Percentiles rank a stretch among this genome's conserved stretches.
These are phyloP conservation scores for Zaprionus lineosus DNA, from an alignment of 2,888 invertebrate species.

Conservation along the genomic window DNA sequence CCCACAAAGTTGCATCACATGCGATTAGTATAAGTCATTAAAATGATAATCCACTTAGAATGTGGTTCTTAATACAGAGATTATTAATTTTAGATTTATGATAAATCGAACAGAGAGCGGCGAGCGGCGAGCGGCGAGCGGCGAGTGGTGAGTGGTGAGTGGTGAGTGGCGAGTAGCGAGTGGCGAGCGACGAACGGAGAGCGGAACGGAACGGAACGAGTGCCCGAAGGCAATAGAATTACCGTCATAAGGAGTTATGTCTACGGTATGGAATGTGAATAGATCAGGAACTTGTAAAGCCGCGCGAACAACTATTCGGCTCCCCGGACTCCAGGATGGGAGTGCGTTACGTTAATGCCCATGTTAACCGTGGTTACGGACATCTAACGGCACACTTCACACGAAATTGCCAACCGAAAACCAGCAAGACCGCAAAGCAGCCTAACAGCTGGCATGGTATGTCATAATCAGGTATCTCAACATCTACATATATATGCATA, in stretches of 20 bases:
- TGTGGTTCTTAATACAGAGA: conserved; percentile 14
- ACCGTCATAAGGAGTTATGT: conserved; percentile 26
- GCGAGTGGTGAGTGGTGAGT: too few relatives aligned
- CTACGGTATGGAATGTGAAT: conserved; percentile 10
- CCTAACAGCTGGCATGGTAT: too few relatives aligned
- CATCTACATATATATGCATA: neutral
- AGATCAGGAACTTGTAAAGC: conserved; percentile 17
- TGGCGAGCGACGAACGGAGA: too few relatives aligned
- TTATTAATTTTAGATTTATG: too few relatives aligned
- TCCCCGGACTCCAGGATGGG: too few relatives aligned
- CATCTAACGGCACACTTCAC: conserved; percentile 37
- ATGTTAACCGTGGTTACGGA: conserved; percentile 19
- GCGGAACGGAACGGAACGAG: too few relatives aligned
- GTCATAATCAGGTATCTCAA: conserved; percentile 43
- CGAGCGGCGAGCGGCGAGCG: too few relatives aligned
- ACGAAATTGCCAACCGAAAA: conserved; percentile 23
- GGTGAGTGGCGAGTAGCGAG: too few relatives aligned
- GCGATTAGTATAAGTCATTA: conserved; percentile 6
- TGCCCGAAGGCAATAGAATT: conserved; percentile 15
- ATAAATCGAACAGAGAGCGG: too few relatives aligned
- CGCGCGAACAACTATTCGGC: neutral
- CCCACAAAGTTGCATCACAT: conserved; percentile 5
- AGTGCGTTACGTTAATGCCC: conserved; percentile 31
- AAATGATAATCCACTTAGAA: conserved; percentile 8
- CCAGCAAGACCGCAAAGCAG: conserved; percentile 25